Evolutionary conservation across 2,888 invertebrate species (phyloP).

Genomic region (Strigamia maritima): DNA sequence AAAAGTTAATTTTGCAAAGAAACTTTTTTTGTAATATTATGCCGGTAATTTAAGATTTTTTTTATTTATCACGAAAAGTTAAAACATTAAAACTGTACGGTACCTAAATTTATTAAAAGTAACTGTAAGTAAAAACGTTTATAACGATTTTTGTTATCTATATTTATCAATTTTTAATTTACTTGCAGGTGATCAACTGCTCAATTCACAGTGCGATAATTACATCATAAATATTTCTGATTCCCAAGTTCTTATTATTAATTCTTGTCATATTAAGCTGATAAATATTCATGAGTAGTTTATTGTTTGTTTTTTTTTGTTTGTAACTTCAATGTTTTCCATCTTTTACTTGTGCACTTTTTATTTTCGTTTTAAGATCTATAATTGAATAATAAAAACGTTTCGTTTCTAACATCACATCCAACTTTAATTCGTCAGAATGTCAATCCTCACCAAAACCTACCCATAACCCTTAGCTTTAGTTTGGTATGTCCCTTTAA

Average conservation of each 20-base stretch:
- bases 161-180: neutral
- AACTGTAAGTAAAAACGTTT: neutral
- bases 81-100: too few relatives aligned
- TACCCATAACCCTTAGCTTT: conserved; percentile 7
- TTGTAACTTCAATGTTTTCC: neutral
- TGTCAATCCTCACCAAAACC: neutral
- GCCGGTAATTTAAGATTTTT: too few relatives aligned
- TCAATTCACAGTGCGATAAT: neutral
- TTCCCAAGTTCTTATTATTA: neutral
- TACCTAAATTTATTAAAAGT: too few relatives aligned
- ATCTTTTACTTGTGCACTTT: neutral
- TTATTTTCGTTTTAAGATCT: neutral
- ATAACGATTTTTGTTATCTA: neutral
- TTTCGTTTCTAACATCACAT: neutral
- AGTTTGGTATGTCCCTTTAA: neutral
- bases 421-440: neutral
- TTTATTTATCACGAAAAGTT: too few relatives aligned
- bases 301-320: neutral
- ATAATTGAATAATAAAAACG: neutral
- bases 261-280: neutral
- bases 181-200: neutral
- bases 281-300: neutral
- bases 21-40: too few relatives aligned
- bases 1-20: too few relatives aligned
- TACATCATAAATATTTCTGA: neutral